Evolutionary conservation across 2,797 vertebrate genomes (phyloP), one percentile per base, ranked within the genome.

Genomic region (Otus scops): DNA sequence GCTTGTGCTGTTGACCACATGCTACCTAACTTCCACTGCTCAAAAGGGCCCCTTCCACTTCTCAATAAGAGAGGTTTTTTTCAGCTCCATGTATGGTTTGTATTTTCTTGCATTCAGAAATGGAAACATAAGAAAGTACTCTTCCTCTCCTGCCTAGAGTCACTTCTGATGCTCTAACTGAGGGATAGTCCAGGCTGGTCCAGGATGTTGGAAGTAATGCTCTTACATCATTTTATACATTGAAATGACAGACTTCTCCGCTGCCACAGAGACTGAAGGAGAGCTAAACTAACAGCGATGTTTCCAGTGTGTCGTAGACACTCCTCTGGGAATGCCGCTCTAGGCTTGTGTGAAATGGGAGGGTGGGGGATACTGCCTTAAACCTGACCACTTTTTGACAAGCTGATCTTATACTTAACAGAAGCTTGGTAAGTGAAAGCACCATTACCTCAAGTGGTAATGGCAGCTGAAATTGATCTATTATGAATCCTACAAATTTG

Each of bases 401-500:
- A 83, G 85, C 69, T 63, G 56, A 96, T 87, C 85, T 82, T 74
- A 82, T 71, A 57, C 59, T 94, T 94, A 84, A 83, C 92, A 85
- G 95, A n/a, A 91, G 85, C 80, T 53, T 89, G 67, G 93, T 94
- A 93, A 83, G 92, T 36, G 45, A 63, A 89, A 92, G 73, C 53
- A 12, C 78, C 54, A 63, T 89, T 94, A 69, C 89, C 85, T 91
- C 69, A 32, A 92, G 92, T 78, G 94, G 91, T 71, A 88, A 79
- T 59, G 50, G 91, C 73, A 59, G 85, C 93, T 27, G 28, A 93
- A 92, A 69, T 74, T 43, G 93, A 93, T 77, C 95, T 86, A 75
- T 88, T 91, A 87, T 41, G 89, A 97, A 81, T 24, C 78, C 96
- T 73, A 91, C 83, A 80, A 88, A 91, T 94, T 54, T 63, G 73